A percentile compares a stretch with the other conserved stretches of the same genome.
These are phyloP conservation scores for Amiota communis DNA, from an alignment of 2,888 invertebrate genomes.

Conservation along the genomic window DNA sequence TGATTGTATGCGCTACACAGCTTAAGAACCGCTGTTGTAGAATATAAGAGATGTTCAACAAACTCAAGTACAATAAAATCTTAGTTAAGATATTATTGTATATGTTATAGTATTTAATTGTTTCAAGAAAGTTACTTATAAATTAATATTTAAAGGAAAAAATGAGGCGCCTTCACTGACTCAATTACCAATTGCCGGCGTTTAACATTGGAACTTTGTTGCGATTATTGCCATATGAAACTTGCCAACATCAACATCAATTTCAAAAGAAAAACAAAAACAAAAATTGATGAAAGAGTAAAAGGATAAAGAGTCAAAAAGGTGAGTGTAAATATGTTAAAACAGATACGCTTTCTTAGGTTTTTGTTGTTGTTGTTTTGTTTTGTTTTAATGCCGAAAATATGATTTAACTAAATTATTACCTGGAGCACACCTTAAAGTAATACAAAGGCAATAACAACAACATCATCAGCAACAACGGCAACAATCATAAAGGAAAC, in stretches of 20 bases:
- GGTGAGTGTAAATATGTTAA: slow-evolving; percentile 27
- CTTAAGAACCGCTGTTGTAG: too few relatives aligned
- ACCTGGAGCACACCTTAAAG: slow-evolving; percentile 72
- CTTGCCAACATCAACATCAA: background rate
- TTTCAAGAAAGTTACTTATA: too few relatives aligned
- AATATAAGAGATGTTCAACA: too few relatives aligned
- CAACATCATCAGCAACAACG: slow-evolving; percentile 40
- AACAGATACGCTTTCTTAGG: slow-evolving; percentile 3
- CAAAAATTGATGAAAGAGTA: too few relatives aligned
- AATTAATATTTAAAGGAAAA: too few relatives aligned
- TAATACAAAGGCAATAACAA: slow-evolving; percentile 63
- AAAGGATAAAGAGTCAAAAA: background rate
- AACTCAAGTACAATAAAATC: too few relatives aligned
- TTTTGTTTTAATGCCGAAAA: slow-evolving; percentile 54
- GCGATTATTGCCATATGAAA: slow-evolving; percentile 36
- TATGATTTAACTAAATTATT: slow-evolving; percentile 71
- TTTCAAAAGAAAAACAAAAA: too few relatives aligned
- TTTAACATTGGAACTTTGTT: background rate
- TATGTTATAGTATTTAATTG: too few relatives aligned
- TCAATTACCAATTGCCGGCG: background rate
- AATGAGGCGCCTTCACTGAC: too few relatives aligned
- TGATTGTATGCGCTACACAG: too few relatives aligned
- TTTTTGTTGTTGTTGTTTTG: slow-evolving; percentile 37
- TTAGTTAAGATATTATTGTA: too few relatives aligned
- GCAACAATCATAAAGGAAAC: slow-evolving; percentile 64